Percentiles rank a stretch among this genome's conserved stretches.
These are phyloP conservation scores for Ceratitis capitata DNA, from an alignment of 1,140 invertebrate species.

Conservation along the genomic window DNA sequence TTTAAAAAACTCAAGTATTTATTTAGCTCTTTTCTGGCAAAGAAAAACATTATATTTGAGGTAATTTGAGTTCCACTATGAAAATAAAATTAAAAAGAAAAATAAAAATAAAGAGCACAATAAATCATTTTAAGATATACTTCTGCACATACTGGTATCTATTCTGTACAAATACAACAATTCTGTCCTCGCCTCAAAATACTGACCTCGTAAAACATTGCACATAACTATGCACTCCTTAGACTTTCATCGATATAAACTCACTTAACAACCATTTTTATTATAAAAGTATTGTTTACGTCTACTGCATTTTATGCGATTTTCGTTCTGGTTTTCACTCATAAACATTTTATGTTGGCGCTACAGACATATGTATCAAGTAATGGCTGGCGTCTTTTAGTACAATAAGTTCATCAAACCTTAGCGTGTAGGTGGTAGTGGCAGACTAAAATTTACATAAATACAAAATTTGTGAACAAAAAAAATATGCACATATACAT, in stretches of 20 bases:
- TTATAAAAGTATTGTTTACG: background rate
- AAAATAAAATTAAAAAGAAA: too few relatives aligned
- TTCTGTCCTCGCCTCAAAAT: too few relatives aligned
- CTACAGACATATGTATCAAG: background rate
- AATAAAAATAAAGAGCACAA: too few relatives aligned
- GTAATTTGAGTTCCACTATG: too few relatives aligned
- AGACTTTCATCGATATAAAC: background rate
- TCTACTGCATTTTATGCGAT: background rate
- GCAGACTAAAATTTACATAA: too few relatives aligned
- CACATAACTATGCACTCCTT: background rate
- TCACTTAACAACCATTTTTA: background rate
- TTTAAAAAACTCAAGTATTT: too few relatives aligned
- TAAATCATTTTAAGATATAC: too few relatives aligned
- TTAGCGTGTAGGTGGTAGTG: background rate
- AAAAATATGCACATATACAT: background rate
- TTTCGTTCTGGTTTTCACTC: background rate
- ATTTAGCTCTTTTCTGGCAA: too few relatives aligned
- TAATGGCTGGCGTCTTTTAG: background rate
- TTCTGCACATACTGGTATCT: too few relatives aligned
- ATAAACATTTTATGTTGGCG: conserved; percentile 10
- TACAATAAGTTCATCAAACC: conserved; percentile 17
- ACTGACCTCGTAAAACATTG: too few relatives aligned
- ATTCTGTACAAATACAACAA: too few relatives aligned
- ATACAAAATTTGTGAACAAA: background rate
- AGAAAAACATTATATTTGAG: too few relatives aligned